Conservation (phyloP, 1,140 invertebrate genomes). For the Panagrolaimus sp. region DNA sequence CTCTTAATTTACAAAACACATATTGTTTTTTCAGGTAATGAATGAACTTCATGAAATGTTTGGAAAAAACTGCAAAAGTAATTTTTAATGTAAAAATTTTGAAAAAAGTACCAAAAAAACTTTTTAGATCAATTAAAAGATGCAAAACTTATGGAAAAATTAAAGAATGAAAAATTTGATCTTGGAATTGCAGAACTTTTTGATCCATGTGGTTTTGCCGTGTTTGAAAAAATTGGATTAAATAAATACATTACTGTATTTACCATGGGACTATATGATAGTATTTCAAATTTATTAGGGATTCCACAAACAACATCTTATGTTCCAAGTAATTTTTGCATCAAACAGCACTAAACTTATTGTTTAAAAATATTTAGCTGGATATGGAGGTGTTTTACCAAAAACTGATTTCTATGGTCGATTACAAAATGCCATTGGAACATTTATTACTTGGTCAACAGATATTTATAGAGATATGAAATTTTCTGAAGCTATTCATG, state of each 20-base stretch:
- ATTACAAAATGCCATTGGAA: too few species aligned
- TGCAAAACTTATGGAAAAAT: background rate
- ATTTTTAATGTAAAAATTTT: too few species aligned
- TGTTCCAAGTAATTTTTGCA: background rate
- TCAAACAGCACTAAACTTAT: background rate
- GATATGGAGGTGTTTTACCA: background rate
- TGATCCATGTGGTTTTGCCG: background rate
- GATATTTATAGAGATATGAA: background rate
- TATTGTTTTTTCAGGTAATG: too few species aligned
- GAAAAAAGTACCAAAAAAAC: too few species aligned
- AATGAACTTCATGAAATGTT: too few species aligned
- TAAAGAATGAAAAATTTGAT: background rate
- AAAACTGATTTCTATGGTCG: too few species aligned
- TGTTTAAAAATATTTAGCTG: background rate
- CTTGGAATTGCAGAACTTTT: background rate
- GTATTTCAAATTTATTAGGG: background rate
- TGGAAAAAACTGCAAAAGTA: too few species aligned
- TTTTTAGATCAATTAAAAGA: too few species aligned
- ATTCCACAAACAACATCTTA: slow-evolving; percentile 1
- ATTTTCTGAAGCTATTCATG: background rate
- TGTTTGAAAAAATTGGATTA: background rate
- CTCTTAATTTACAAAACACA: too few species aligned
- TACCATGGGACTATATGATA: slow-evolving; percentile 6
- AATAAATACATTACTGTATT: background rate
- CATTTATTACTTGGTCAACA: too few species aligned